Evolutionary conservation across 2,113 vertebrate species (phyloP), one percentile per base, ranked within the genome.

Genomic region (Siphamia tubifer): DNA sequence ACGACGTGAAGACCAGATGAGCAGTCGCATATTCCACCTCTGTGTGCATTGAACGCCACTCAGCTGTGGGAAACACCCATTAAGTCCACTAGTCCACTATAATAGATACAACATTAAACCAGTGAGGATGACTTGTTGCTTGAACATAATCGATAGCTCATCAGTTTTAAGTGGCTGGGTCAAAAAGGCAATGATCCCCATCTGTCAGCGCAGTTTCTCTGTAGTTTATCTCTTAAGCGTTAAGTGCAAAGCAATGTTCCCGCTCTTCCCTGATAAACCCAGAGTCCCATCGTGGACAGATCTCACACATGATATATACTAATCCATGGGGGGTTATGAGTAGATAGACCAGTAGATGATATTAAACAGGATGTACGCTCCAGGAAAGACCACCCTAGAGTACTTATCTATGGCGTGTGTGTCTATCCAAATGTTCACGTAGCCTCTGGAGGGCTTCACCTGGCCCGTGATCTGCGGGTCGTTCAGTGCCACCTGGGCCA

Each of bases 261-360:
- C 24, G 58, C 64, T 61, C 39, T 21, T 13, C 10, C 19, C 40
- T 52, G 40, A 25, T 25, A 40, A 47, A 60, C 52, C 12, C 12
- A 49, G 31, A 51, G 49, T 74, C 27, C 49, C 44, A 10, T 38
- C 45, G 3, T 20, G 20, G 25, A 38, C 1, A 1, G 28, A 43
- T 32, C 35, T 40, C 9, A 1, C 8, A 8, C 9, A 36, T 13
- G 16, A 54, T 13, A 9, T 13, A 9, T 35, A 13, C 49, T 47
- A 34, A 56, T 34, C 42, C 28, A 21, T 43, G n/a, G 30, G 1
- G 0, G 4, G 58, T 89, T 96, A 98, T 10, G 92, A 96, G 88
- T 98, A 99, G 89, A 99, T 98, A 36, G 96, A 96, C 98, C 98
- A 99, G 83, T 99, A 99, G 93, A 99, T 96, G 90, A 99, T 91